A percentile compares a stretch with the other conserved stretches of the same genome.
phyloP scores from a whole-genome alignment of 2,888 invertebrate species.

The Sialis lutaria region DNA sequence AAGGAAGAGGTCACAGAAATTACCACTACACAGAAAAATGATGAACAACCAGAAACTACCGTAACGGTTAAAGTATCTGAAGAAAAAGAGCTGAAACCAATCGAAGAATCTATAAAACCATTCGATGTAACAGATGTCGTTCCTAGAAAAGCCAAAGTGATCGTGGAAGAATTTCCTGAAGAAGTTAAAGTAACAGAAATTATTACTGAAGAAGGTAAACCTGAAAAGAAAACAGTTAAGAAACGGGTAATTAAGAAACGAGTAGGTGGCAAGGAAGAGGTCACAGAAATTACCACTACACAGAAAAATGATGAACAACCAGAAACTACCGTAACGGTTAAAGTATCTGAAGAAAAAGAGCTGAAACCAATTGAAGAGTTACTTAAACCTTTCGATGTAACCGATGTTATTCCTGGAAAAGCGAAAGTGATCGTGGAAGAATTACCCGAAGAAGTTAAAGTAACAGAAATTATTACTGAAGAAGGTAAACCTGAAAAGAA shows the following conservation, averaged over 20 bases:
- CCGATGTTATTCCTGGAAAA: too few relatives aligned
- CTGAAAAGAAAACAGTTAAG: slow-evolving; percentile 6
- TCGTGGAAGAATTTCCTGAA: slow-evolving; percentile 19
- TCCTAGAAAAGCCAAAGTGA: slow-evolving; percentile 18
- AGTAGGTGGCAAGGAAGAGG: slow-evolving; percentile 3
- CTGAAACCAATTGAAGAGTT: slow-evolving; percentile 6
- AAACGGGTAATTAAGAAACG: slow-evolving; percentile 6
- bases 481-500: slow-evolving; percentile 15
- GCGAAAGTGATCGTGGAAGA: too few relatives aligned
- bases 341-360: slow-evolving; percentile 1
- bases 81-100: slow-evolving; percentile 11
- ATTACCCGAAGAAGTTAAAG: slow-evolving; percentile 10
- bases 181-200: slow-evolving; percentile 16
- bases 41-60: slow-evolving; percentile 4
- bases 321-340: slow-evolving; percentile 9
- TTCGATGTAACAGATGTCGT: slow-evolving; percentile 17
- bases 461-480: slow-evolving; percentile 18
- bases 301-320: slow-evolving; percentile 14
- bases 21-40: neutral
- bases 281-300: slow-evolving; percentile 17
- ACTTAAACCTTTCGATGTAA: too few relatives aligned
- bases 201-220: slow-evolving; percentile 6
- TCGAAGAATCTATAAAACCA: slow-evolving; percentile 8
- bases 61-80: slow-evolving; percentile 11
- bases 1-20: slow-evolving; percentile 1